Evolutionary conservation across 2,888 invertebrate species (phyloP), one percentile per base, ranked within the genome.

Genomic region (Apantesis nais): DNA sequence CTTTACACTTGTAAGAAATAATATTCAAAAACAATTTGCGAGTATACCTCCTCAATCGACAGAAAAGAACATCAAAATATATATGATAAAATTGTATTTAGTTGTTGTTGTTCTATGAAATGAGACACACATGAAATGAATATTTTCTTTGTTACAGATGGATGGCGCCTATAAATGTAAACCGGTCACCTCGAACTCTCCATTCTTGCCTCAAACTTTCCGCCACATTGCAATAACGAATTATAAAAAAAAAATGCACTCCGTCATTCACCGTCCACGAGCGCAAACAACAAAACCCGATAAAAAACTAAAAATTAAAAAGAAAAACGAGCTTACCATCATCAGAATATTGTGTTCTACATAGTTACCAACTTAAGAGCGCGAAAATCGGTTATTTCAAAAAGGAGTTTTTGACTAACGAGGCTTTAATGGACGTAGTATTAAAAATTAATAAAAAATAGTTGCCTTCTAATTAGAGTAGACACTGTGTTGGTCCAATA

Each of bases 381-480:
- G 73, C 65, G 72, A 72, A 72, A 74, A 73, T 62, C 39, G 68
- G 73, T 73, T 73, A 76, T 73, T 71, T 74, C 67, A 76, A 71
- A 79, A 81, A 79, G 76, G n/a, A 72, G 74, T 82, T 83, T 81
- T 73, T 66, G 52, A 79, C 78, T 76, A 66, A 82, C 72, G 78
- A 88, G 83, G 88, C 85, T 88, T 87, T 86, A 86, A 86, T 78
- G 79, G 82, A 75, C 68, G 73, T 79, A 79, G 71, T 78, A 78
- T 85, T 83, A 80, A 72, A 81, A 81, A 82, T 75, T 79, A 79
- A 79, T 78, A 74, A 78, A 81, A 85, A 60, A 89, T 93, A 92
- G 91, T 89, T 93, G 94, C 93, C 94, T 94, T 94, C 90, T 90
- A 83, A 67, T 87, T 88, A 91, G 86, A 72, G 89, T 89, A 88